Evolutionary conservation across 1,140 invertebrate species (phyloP).

Genomic region (Zaprionus kolodkinae): DNA sequence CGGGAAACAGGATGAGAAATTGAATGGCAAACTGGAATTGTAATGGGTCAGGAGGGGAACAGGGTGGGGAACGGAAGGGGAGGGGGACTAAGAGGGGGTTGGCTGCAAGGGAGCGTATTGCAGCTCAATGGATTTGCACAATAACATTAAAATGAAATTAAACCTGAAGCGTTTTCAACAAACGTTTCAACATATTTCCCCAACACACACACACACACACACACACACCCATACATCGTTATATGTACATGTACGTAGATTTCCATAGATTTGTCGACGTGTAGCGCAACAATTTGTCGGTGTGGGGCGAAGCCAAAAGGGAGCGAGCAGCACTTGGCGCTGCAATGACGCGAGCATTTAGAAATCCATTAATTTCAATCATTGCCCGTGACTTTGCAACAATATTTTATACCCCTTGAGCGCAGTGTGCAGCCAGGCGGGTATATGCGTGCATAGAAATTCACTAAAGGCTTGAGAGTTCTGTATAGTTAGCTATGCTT

Average conservation of each 20-base stretch:
- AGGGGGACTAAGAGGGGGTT: not conserved
- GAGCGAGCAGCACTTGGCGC: constrained; percentile 23
- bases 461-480: no score
- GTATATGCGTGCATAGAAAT: not conserved
- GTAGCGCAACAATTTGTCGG: constrained; percentile 59
- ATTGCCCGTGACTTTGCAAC: constrained; percentile 73
- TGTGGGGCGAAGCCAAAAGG: constrained; percentile 3
- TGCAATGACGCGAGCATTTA: constrained; percentile 70
- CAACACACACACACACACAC: not conserved
- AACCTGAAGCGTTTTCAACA: constrained; percentile 40
- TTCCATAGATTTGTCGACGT: constrained; percentile 5
- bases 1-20: constrained; percentile 27
- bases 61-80: not conserved
- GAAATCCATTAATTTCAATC: constrained; percentile 79
- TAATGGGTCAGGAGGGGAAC: not conserved
- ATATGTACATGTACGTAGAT: not conserved
- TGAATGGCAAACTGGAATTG: constrained; percentile 26
- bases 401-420: constrained; percentile 46
- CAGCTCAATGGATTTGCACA: constrained; percentile 37
- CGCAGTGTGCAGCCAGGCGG: not conserved
- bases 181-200: constrained; percentile 1
- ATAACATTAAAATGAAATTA: constrained; percentile 58
- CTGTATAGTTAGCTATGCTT: no score
- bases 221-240: not conserved
- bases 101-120: not conserved